phyloP scores from a whole-genome alignment of 2,113 vertebrate genomes.

The Hylia prasina region DNA sequence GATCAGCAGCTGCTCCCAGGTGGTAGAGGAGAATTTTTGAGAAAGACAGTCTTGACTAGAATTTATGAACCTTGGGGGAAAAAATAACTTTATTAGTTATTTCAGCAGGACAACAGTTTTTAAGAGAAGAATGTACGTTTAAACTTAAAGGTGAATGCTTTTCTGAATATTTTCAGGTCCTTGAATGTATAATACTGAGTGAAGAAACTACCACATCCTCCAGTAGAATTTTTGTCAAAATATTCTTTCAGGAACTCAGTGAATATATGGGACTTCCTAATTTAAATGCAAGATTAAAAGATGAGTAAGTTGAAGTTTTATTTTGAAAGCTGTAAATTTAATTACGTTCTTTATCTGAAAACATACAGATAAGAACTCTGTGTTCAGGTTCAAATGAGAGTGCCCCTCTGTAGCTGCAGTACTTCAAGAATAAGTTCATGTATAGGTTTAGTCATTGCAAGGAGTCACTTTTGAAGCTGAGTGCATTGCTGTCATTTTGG shows the following conservation, averaged over 20 bases:
- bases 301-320: slow-evolving; percentile 77
- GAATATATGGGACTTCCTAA: slow-evolving; percentile 98
- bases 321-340: background rate
- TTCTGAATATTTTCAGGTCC: slow-evolving; percentile 76
- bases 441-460: background rate
- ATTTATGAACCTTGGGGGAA: background rate
- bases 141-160: background rate
- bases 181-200: slow-evolving; percentile 92
- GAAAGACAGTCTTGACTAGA: background rate
- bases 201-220: slow-evolving; percentile 98
- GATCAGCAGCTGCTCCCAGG: background rate
- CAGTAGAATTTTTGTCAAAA: slow-evolving; percentile 98
- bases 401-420: background rate
- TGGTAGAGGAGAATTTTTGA: background rate
- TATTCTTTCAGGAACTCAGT: slow-evolving; percentile 97
- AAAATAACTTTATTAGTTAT: background rate
- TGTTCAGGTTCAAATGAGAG: background rate
- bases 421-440: background rate
- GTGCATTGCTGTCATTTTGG: background rate
- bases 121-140: background rate
- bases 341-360: background rate
- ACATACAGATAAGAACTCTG: background rate
- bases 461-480: background rate
- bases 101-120: background rate
- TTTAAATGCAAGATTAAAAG: slow-evolving; percentile 94